Base-by-base conservation (phyloP, 2,888 invertebrate species). In the Volucella bombylans region DNA sequence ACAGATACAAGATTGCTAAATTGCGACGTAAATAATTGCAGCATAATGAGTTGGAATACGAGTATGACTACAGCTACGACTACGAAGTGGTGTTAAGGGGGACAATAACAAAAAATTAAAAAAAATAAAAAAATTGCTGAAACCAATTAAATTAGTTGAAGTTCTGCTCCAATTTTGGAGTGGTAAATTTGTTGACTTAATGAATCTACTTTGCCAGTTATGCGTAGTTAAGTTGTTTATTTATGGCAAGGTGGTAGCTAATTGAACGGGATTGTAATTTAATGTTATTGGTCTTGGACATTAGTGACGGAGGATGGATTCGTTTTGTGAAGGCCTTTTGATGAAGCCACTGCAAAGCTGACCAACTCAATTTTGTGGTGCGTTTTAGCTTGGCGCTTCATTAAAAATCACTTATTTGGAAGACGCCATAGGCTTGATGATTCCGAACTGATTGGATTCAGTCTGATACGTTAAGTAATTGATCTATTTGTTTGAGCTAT, bases 101-200 rank as follows among this genome's bases (percentile, higher is more conserved):
- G 31, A 31, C 6, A 31, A 31, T 0, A 6, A 31, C 6, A 31
- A 31, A 31, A 31, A 31, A 2, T 23, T 2, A 23, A 23, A 31
- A 38, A 52, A 61, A 67, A 47, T 52, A 41, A 41, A 38, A 59
- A 54, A 49, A 64, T 50, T 39, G 50, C 15, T 52, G 50, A 82
- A 76, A 69, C 81, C 76, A 82, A 82, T 82, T 82, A 82, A 82
- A 77, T 67, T 61, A 71, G 71, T 61, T 47, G 23, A 71, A 77
- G 77, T 77, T 77, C 82, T 82, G 80, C 77, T 77, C 82, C 77
- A 82, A 43, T 77, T 82, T 82, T 72, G 71, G 77, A 43, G 45
- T 41, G 23, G 65, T 71, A 61, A 82, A 82, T 82, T 82, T 67
- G 82, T 77, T 55, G 54, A 61, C 31, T 77, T 81, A 74, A 74